Base-by-base conservation (phyloP, 1,140 invertebrate species). In the Ips nitidus region DNA sequence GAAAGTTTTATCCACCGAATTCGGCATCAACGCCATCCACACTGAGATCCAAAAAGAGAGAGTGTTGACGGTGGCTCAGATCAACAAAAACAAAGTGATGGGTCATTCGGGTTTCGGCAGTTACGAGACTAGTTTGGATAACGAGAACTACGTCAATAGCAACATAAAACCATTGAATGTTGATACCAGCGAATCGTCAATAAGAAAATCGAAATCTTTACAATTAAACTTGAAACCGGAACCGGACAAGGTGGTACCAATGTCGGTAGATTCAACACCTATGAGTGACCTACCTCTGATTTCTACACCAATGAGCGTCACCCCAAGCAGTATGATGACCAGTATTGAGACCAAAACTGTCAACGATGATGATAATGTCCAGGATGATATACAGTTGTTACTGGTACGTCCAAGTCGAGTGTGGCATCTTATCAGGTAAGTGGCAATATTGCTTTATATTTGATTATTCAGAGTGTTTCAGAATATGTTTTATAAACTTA, bases 181-280 rank as follows among this genome's bases (percentile, higher is more conserved):
- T 6, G 59, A 37, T 39, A 70, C 63, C 6, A 41, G 8, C 8
- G 62, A 62, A 45, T 6, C 41, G 7, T 43, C 50, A 41, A 62
- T 71, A 3, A 73, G 75, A 55, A 75, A 77, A 69, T 75, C 50
- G 72, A 71, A 22, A 76, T 82, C 57, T 36, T 78, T 77, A 3
- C 62, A 59, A 4, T 66, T 77, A 41, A 71, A 47, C 45, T n/a
- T 52, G 6, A 70, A 71, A 42, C 62, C 50, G 36, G 74, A 74
- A 6, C 39, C 50, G 2, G 71, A 74, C 3, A 71, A 71, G 50
- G 66, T 43, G 8, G 41, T 73, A 7, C 76, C 77, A 8, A 78
- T 77, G 77, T 79, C 77, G 1, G 72, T 79, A 7, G 78, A 78
- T 72, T 78, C 78, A 6, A 80, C 78, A 6, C 78, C 78, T 1